Evolutionary conservation across 35 echinoderm and acorn worm species (phyloP).

Genomic region (Hemicentrotus pulcherrimus): DNA sequence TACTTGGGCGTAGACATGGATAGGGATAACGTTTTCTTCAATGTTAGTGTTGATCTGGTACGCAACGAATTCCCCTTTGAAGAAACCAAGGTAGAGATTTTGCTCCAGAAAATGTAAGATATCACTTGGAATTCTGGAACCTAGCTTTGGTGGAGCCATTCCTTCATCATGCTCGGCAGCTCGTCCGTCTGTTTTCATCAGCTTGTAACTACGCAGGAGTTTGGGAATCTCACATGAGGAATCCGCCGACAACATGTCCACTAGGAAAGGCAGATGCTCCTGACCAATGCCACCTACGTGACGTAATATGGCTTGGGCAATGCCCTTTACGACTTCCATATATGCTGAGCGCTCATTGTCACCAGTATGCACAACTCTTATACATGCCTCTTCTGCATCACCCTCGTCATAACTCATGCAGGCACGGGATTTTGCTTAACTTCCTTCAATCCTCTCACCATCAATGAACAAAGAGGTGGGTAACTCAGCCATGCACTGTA

Average conservation of each 20-base stretch:
- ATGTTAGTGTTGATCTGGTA: background rate
- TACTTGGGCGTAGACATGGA: background rate
- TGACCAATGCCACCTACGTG: background rate
- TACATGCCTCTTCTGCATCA: background rate
- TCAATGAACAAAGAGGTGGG: background rate
- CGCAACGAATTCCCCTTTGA: background rate
- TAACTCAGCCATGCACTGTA: background rate
- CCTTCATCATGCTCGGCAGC: background rate
- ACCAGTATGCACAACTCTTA: background rate
- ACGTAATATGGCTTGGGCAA: background rate
- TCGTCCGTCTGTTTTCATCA: background rate
- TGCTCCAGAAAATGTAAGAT: slow-evolving; percentile 18
- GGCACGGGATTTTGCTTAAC: background rate
- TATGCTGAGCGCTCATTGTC: background rate
- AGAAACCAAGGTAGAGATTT: background rate
- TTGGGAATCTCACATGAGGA: background rate
- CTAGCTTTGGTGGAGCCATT: background rate
- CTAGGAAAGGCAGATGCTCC: background rate
- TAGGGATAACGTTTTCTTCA: background rate
- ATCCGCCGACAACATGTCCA: background rate
- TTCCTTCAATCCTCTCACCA: background rate
- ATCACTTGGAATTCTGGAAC: background rate
- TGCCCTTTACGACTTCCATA: background rate
- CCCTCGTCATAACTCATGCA: background rate
- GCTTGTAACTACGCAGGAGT: background rate